Evolutionary conservation across 2,888 invertebrate species (phyloP), one percentile per base, ranked within the genome.

Genomic region (Apotomis betuletana): DNA sequence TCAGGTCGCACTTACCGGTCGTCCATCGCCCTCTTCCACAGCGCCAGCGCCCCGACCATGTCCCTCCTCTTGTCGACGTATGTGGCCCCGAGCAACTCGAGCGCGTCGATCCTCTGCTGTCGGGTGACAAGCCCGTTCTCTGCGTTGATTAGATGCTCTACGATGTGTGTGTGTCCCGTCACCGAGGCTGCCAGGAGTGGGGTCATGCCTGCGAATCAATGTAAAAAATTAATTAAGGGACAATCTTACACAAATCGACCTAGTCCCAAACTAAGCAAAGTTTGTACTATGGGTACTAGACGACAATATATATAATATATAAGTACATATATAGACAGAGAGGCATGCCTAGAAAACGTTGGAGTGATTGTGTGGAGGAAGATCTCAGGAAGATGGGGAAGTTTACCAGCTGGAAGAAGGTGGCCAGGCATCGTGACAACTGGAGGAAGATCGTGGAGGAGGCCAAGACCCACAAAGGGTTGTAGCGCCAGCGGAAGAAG

Each of bases 31-130:
- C 96, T 95, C 84, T 96, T 97, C 99, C 99, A 99, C 74, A 97
- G 94, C 74, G 96, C 95, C 67, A 98, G 92, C 0, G 98, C 98
- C 54, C 97, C 96, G 73, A 97, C 95, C 96, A 98, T 98, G 87
- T 99, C 98, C 79, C 98, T 94, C 86, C 98, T 96, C 87, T 98
- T 98, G 90, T 99, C 99, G n/a, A 99, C 98, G 89, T 96, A 98
- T 0, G 99, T 99, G 3, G 99, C 98, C 4, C 99, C 99, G 58
- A 99, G 92, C 60, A 99, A 93, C 88, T 99, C 98, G 74, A 99
- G 88, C 12, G 98, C 98, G 86, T 98, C 97, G 75, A 99, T 97
- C 78, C 96, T 95, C 83, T 97, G 97, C 81, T 96, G 95, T 74
- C 97, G 93, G 75, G 95, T 95, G 54, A 98, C 97, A 59, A 95